Conservation (phyloP, 2,888 invertebrate species). For the Pinctada fucata region DNA sequence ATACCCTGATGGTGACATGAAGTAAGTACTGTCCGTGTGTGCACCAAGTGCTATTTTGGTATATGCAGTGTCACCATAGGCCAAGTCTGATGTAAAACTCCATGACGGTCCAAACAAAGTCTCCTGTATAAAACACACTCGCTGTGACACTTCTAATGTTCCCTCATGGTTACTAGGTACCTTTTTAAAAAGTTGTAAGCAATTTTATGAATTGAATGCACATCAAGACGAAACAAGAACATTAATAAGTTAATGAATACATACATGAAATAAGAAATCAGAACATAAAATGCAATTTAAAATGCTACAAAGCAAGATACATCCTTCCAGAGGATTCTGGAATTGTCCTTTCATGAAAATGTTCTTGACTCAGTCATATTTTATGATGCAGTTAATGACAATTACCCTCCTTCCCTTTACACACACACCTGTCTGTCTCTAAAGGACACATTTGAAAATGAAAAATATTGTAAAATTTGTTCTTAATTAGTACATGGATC, state of each 20-base stretch:
- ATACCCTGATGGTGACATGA: conserved; percentile 84
- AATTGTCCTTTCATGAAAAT: too few relatives aligned
- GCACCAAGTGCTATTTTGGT: conserved; percentile 83
- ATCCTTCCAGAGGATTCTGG: too few relatives aligned
- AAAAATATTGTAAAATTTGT: background rate
- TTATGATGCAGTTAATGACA: too few relatives aligned
- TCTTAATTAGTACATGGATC: background rate
- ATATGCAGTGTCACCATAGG: conserved; percentile 86
- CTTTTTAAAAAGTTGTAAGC: conserved; percentile 5
- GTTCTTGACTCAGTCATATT: too few relatives aligned
- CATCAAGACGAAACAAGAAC: too few relatives aligned
- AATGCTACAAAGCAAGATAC: background rate
- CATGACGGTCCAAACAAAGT: conserved; percentile 87
- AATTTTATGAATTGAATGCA: background rate
- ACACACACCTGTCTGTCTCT: too few relatives aligned
- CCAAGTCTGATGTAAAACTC: conserved; percentile 81
- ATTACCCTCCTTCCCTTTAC: too few relatives aligned
- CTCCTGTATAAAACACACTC: conserved; percentile 78
- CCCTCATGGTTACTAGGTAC: conserved; percentile 61
- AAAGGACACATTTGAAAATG: too few relatives aligned
- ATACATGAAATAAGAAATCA: background rate
- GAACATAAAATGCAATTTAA: background rate
- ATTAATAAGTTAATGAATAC: background rate
- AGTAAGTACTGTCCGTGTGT: conserved; percentile 89
- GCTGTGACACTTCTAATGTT: conserved; percentile 77